Evolutionary conservation across 2,797 vertebrate species (phyloP), one percentile per base, ranked within the genome.

Genomic region (Bucorvus abyssinicus): DNA sequence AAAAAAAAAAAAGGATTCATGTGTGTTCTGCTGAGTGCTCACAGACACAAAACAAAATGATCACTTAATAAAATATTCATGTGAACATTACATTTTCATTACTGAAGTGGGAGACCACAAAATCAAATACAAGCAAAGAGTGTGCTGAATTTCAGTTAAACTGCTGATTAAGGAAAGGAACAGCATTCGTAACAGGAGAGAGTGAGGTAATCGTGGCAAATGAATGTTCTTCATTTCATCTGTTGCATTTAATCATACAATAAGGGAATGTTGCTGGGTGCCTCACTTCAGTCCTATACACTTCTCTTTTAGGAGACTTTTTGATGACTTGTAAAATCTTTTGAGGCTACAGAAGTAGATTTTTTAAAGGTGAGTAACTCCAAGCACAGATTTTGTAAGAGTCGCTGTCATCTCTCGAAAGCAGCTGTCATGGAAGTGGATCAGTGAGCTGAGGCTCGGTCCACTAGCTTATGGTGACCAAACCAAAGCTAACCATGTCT

Each of bases 11-110:
- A 70, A 59, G 65, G 2, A 24, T 75, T 90, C 44, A 76, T 50
- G 19, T 29, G 8, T 88, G 47, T 85, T 94, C 40, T 84, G 19
- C 74, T 57, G 49, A 44, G 21, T 76, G 52, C 56, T 94, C 32
- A 42, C 26, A 49, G 67, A 50, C 1, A 3, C 53, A 73, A 80
- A 96, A 49, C 52, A 60, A 95, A 95, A 87, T 53, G 67, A 55
- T 93, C 87, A 86, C 59, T 84, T 49, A 90, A 73, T 93, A 69
- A 95, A 96, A 90, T 93, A 91, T 91, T 95, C 32, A 74, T 89
- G 63, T 70, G 44, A 82, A 70, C 6, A 34, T 94, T 90, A 74
- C 7, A 6, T 89, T 73, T 90, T 96, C 75, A 70, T 94, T 90
- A 70, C 49, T 82, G 21, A 84, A 80, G 36, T 56, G 52, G 80